Evolutionary conservation across 2,888 invertebrate genomes (phyloP), one percentile per base, ranked within the genome.

Genomic region (Dilophus febrilis): DNA sequence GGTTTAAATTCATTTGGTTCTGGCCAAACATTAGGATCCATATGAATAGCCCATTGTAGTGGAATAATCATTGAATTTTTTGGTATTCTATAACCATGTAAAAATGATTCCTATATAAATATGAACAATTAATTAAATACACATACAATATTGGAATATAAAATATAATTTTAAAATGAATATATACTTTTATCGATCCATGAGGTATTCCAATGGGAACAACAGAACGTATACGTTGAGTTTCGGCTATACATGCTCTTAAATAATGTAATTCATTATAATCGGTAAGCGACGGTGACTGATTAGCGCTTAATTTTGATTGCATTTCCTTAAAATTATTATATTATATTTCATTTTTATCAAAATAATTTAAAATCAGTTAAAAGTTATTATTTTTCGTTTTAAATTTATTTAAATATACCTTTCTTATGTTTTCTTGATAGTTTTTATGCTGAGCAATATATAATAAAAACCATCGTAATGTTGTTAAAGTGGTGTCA

Each of bases 181-280:
- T 19, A 38, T 40, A 32, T 40, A 60, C 74, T 49, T 70, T 58
- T 1, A 64, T 51, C 4, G 79, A 72, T 31, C 86, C 85, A 55
- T 88, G 88, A 7, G 90, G 87, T 48, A 88, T 78, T 4, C 90
- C 88, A 26, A 84, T 63, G 0, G 88, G 87, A 1, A 84, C 78
- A 4, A 84, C 80, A 1, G 81, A 74, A 19, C 85, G 67, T 31
- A 86, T 72, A 38, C 90, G 68, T 55, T 85, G 84, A 1, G 74
- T 70, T 64, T 90, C 90, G 41, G 74, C 71, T 28, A 90, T 67
- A 12, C 80, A 72, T 12, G 90, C 87, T 61, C 79, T 75, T 7
- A 76, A 59, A 46, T 69, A 70, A 1, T 74, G 72, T 45, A 82
- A 54, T 17, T 53, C 53, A 1, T 61, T 46, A 39, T 71, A 54